Percentiles rank a stretch among this genome's conserved stretches.
phyloP scores from a whole-genome alignment of 2,797 vertebrate genomes.

The Falco peregrinus region DNA sequence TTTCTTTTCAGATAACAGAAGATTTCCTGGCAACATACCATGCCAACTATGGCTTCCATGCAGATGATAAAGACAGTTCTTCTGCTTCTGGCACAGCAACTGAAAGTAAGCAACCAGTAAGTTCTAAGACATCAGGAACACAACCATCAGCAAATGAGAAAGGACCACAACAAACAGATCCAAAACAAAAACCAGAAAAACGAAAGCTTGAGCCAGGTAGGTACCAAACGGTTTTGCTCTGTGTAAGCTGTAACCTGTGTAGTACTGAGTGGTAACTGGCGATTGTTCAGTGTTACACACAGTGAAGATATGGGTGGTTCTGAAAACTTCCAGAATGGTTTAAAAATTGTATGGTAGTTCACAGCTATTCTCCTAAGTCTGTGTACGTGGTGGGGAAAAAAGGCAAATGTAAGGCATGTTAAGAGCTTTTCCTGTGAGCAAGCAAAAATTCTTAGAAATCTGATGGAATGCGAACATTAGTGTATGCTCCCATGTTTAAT shows the following conservation, averaged over 20 bases:
- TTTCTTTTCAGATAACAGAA: slow-evolving; percentile 86
- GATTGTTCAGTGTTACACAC: background rate
- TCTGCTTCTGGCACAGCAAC: slow-evolving; percentile 62
- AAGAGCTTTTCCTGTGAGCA: background rate
- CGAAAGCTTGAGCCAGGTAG: slow-evolving; percentile 90
- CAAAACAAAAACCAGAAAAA: slow-evolving; percentile 87
- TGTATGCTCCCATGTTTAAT: background rate
- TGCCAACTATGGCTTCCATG: slow-evolving; percentile 90
- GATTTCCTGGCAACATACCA: slow-evolving; percentile 95
- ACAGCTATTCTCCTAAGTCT: background rate
- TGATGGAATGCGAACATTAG: background rate
- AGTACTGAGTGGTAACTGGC: background rate
- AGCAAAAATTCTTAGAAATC: background rate
- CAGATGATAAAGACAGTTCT: slow-evolving; percentile 76
- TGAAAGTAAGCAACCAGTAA: slow-evolving; percentile 28
- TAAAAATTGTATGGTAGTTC: background rate
- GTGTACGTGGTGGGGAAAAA: background rate
- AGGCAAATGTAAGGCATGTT: background rate
- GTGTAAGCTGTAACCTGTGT: background rate
- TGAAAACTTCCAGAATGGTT: background rate
- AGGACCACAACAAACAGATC: slow-evolving; percentile 52
- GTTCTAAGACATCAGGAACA: slow-evolving; percentile 38
- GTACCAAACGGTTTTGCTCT: background rate
- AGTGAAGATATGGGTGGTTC: background rate
- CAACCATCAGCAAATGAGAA: slow-evolving; percentile 63